phyloP scores from a whole-genome alignment of 2,797 vertebrate species.

The Poeciliopsis presidionis region DNA sequence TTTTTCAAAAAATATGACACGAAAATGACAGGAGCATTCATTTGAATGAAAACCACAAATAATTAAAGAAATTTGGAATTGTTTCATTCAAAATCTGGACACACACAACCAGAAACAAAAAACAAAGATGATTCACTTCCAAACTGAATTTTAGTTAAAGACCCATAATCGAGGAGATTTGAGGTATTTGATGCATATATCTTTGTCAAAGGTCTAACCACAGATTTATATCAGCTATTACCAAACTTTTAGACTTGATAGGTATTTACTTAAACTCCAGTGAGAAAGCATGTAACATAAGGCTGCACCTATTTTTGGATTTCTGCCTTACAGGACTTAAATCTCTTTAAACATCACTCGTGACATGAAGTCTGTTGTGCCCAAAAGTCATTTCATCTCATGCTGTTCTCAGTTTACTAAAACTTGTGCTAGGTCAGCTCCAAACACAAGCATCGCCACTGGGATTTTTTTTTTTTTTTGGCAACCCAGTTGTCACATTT shows the following conservation, averaged over 20 bases:
- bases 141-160: background rate
- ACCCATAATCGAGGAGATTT: background rate
- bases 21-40: background rate
- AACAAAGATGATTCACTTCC: background rate
- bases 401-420: slow-evolving; percentile 83
- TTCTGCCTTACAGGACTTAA: background rate
- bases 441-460: slow-evolving; percentile 90
- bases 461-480: slow-evolving; percentile 74
- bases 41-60: slow-evolving; percentile 3
- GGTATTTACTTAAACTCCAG: background rate
- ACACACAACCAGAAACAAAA: background rate
- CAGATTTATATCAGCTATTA: background rate
- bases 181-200: background rate
- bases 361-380: slow-evolving; percentile 17
- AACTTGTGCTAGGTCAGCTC: slow-evolving; percentile 91
- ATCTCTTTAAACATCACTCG: slow-evolving; percentile 24
- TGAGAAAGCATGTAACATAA: slow-evolving; percentile 4
- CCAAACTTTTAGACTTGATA: background rate
- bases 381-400: slow-evolving; percentile 35
- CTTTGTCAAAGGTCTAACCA: background rate
- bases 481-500: slow-evolving; percentile 70
- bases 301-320: slow-evolving; percentile 1
- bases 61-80: background rate
- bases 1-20: background rate
- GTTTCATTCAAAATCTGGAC: background rate